Percentiles rank a stretch among this genome's conserved stretches.
Conservation (phyloP, 64 coral and sea anemone species). For the Acropora tenuis region DNA sequence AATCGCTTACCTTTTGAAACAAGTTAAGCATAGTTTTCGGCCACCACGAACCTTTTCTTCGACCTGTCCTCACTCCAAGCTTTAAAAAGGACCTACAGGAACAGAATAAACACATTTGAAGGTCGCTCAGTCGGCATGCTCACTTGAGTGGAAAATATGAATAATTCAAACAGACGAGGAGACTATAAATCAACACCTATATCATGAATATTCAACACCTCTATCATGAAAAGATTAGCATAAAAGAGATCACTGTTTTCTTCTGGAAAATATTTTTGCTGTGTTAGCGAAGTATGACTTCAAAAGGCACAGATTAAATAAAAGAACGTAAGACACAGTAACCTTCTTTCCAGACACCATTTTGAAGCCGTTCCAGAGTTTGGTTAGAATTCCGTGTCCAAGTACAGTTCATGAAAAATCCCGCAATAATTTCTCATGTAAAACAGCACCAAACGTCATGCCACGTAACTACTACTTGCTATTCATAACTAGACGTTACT, state of each 20-base stretch:
- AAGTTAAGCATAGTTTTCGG: constrained; percentile 21
- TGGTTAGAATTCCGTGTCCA: background rate
- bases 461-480: too few relatives aligned
- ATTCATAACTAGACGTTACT: too few relatives aligned
- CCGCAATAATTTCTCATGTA: too few relatives aligned
- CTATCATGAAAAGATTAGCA: constrained; percentile 64
- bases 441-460: too few relatives aligned
- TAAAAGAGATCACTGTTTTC: constrained; percentile 65
- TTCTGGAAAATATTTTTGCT: constrained; percentile 56
- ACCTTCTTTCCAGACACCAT: constrained; percentile 63
- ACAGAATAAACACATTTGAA: constrained; percentile 20
- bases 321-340: constrained; percentile 64
- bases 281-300: constrained; percentile 70
- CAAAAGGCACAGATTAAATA: background rate
- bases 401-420: too few relatives aligned
- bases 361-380: constrained; percentile 64
- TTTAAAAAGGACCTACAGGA: too few relatives aligned
- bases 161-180: constrained; percentile 53
- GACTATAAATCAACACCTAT: background rate
- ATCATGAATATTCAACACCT: constrained; percentile 33
- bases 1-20: constrained; percentile 58
- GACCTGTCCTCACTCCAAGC: too few relatives aligned
- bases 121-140: background rate
- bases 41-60: too few relatives aligned
- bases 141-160: too few relatives aligned